These are phyloP conservation scores for Drosophila bocki DNA, from an alignment of 1,140 invertebrate species.

Conservation along the genomic window DNA sequence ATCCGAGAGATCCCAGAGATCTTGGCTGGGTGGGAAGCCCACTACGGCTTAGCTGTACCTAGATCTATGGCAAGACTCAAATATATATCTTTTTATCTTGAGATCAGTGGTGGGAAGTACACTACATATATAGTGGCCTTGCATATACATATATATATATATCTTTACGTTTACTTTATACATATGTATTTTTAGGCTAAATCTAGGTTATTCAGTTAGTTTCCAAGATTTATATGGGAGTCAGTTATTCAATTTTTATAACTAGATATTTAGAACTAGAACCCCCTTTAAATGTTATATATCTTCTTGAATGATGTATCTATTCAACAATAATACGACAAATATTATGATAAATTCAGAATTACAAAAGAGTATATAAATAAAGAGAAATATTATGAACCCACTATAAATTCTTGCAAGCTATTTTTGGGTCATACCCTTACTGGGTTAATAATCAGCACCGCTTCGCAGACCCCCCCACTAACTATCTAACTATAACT, in stretches of 20 bases:
- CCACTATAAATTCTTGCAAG: too few species aligned
- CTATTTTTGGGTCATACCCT: conserved; percentile 3
- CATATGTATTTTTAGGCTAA: not conserved
- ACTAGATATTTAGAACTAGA: not conserved
- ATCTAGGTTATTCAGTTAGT: not conserved
- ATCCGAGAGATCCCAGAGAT: conserved; percentile 4
- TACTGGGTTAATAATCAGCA: conserved; percentile 15
- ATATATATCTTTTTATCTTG: not conserved
- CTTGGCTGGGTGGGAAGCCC: conserved; percentile 5
- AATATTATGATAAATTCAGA: not conserved
- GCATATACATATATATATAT: not conserved
- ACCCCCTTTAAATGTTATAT: too few species aligned
- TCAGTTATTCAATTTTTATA: not conserved
- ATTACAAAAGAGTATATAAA: not conserved
- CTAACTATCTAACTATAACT: conserved; percentile 49
- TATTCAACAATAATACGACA: too few species aligned
- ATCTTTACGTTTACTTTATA: not conserved
- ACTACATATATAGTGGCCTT: not conserved
- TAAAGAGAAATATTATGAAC: not conserved
- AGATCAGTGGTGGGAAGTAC: conserved; percentile 1
- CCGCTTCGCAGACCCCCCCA: not conserved
- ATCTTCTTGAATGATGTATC: too few species aligned
- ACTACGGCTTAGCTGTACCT: not conserved
- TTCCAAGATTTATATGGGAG: not conserved
- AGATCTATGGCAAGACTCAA: not conserved